Base-by-base conservation (phyloP, 2,797 vertebrate genomes). In the Synanceia verrucosa region DNA sequence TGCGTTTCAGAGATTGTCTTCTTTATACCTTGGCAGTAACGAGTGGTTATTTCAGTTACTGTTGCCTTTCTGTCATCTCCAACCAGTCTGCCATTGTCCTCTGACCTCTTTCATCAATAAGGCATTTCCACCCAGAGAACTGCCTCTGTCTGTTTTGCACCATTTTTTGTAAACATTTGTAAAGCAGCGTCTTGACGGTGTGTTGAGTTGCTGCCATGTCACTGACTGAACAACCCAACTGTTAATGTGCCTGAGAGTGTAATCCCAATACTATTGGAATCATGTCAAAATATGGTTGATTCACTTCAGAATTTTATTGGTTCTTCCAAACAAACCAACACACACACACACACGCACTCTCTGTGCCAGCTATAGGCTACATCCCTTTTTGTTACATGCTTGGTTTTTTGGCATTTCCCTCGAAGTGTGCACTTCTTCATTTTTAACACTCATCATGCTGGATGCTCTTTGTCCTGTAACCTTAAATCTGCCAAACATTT, bases 331-430 rank as follows among this genome's bases (percentile, higher is more conserved):
- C 39, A 43, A 43, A 43, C 39, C 18, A 0, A 23, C n/a, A 44
- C 36, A 23, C n/a, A 50, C 21, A 63, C 28, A 58, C 48, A 69
- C 44, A 37, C n/a, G n/a, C 2, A 34, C 28, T 33, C 9, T 26
- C 65, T 60, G 26, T 29, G 18, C 2, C 36, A 24, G 21, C 10
- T 36, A 7, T 14, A 21, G 7, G 31, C 31, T 18, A 37, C 14
- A 55, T 23, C 12, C 19, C 4, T 26, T 36, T 46, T 41, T 48
- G n/a, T 43, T 24, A 26, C 21, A 56, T 36, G 61, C 47, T 36
- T 44, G 19, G 51, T 33, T 65, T 65, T 73, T 6, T 53, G 21
- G 9, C 28, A 31, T 67, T 56, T 75, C 19, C 47, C 14, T 36
- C 29, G 6, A 62, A 66, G 34, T 33, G 10, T 57, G 11, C 19